Evolutionary conservation across 2,113 vertebrate species (phyloP), one percentile per base, ranked within the genome.

Genomic region (Ctenomys sociabilis): DNA sequence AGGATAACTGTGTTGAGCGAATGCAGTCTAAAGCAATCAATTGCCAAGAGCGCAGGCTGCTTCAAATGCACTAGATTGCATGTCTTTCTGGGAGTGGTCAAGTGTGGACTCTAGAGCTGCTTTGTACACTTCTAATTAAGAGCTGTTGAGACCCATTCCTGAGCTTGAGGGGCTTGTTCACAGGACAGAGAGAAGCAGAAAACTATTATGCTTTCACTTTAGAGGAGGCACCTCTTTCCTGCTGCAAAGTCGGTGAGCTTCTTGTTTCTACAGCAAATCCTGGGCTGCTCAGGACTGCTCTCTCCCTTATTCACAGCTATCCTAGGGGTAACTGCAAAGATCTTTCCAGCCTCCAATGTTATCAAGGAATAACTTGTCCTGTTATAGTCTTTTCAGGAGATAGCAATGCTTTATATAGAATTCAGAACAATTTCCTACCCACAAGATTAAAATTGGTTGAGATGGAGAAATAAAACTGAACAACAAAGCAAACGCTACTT

Each of bases 151-250:
- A 19, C 19, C 9, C 7, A 3, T 22, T 0, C 40, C 35, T 0
- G 7, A 0, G 0, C 35, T 3, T 0, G 10, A 24, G n/a, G 61
- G 11, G 24, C 8, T 7, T 75, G 32, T 22, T 54, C 14, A 2
- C 2, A 35, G 0, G 35, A n/a, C 54, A 54, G 30, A 49, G 4
- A 22, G 2, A 7, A 57, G 13, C 45, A 1, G 0, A 0, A 3
- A 3, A 11, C 22, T 66, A 19, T 0, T 4, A 8, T 5, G 1
- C 45, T 37, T 73, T 54, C n/a, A 3, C 43, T n/a, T 32, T 49
- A 49, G 17, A 9, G 24, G 35, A 37, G 40, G 8, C 6, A 3
- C 2, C 2, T 26, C 73, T 1, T 73, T 85, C 45, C 22, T 22
- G 37, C 35, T 43, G 19, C 11, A 30, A 19, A 64, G n/a, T 26